Percentiles rank a stretch among this genome's conserved stretches.
phyloP scores from a whole-genome alignment of 2,888 invertebrate genomes.

The Eretmocerus hayati region DNA sequence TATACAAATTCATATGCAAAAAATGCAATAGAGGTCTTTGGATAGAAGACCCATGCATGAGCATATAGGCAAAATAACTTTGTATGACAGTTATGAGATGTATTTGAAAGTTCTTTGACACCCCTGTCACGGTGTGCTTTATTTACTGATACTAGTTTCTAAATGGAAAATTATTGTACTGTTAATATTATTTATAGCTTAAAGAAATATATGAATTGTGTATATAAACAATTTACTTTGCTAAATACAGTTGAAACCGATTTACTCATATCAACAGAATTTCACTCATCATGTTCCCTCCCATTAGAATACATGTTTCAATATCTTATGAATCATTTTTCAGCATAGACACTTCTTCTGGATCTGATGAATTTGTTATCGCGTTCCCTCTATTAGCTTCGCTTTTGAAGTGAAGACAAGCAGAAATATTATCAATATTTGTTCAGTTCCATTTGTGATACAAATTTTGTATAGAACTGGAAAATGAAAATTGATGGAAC shows the following conservation, averaged over 20 bases:
- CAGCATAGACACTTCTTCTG: too few species aligned
- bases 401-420: too few species aligned
- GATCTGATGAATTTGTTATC: too few species aligned
- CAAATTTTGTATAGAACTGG: too few species aligned
- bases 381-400: too few species aligned
- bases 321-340: too few species aligned
- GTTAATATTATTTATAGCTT: slow-evolving; percentile 21
- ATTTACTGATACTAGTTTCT: slow-evolving; percentile 19
- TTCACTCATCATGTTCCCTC: too few species aligned
- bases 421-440: too few species aligned
- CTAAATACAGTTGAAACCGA: not conserved
- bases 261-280: not conserved
- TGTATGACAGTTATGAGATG: slow-evolving; percentile 22
- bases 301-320: too few species aligned
- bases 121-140: slow-evolving; percentile 18
- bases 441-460: too few species aligned
- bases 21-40: slow-evolving; percentile 14
- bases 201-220: slow-evolving; percentile 20
- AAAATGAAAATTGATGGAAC: too few species aligned
- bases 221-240: slow-evolving; percentile 17
- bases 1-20: slow-evolving; percentile 15
- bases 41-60: slow-evolving; percentile 14
- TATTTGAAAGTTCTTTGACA: slow-evolving; percentile 18
- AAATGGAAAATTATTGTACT: slow-evolving; percentile 21
- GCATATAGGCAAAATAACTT: slow-evolving; percentile 17